Base-by-base conservation (phyloP, 2,113 vertebrate genomes). In the Picathartes gymnocephalus region DNA sequence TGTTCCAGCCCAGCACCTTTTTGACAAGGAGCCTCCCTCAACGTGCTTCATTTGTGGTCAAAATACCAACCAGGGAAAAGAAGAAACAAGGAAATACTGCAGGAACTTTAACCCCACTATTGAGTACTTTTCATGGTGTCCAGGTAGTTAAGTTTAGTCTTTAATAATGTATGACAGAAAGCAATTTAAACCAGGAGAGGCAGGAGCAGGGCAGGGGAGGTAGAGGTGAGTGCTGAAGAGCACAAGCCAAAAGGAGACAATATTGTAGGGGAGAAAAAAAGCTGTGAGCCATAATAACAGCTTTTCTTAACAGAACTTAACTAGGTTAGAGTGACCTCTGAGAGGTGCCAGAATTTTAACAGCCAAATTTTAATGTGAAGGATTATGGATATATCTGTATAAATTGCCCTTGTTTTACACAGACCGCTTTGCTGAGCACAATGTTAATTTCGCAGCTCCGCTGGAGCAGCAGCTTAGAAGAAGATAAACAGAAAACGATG, bases 331-430 rank as follows among this genome's bases (percentile, higher is more conserved):
- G 66, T 68, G 88, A 96, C 91, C 91, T 94, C 93, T 3, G 11
- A 88, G 85, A 93, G 57, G 56, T 73, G 82, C 50, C 86, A 91
- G 70, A 44, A 95, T 74, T 91, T 79, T 87, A 94, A 95, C 77
- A 92, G 85, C 39, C 77, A 94, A 30, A 92, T 89, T 90, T 69
- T 93, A 90, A 91, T 94, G 76, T 57, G 76, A 87, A 93, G 80
- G 66, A 94, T 96, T 95, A 96, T 82, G 60, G 81, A 73, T 92
- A 94, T 95, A 86, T 80, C 93, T 72, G 57, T 87, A 89, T 54
- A 87, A 95, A 96, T 94, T 94, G 87, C 70, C 78, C 92, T 93
- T 96, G 89, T 93, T 97, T 95, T 96, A 95, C 91, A 94, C n/a
- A 80, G 76, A 69, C 21, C 4, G 0, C 94, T 96, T 89, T 95